phyloP scores from a whole-genome alignment of 2,888 invertebrate genomes.

The Drosophila multiciliata region DNA sequence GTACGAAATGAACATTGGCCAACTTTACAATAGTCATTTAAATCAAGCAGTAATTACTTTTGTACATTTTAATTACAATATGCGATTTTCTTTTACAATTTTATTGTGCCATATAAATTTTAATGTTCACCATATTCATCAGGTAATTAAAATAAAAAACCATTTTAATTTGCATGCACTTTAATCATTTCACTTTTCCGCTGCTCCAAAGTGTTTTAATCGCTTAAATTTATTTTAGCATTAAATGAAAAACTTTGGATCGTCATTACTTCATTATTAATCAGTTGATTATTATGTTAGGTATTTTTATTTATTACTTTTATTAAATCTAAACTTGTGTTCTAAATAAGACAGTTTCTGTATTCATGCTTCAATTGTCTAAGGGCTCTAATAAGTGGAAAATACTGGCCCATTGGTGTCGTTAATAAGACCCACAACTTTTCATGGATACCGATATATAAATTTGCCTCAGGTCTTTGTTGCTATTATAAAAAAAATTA shows the following conservation, averaged over 20 bases:
- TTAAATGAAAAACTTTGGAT: not conserved
- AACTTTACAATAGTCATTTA: constrained; percentile 14
- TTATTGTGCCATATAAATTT: not conserved
- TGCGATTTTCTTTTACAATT: not conserved
- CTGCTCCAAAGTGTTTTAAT: not conserved
- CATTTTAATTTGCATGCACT: not conserved
- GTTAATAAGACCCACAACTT: constrained; percentile 5
- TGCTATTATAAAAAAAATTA: not conserved
- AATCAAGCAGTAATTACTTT: constrained; percentile 25
- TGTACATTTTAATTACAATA: constrained; percentile 12
- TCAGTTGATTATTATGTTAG: not conserved
- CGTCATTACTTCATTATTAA: not conserved
- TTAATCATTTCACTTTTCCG: not conserved
- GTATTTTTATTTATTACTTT: not conserved
- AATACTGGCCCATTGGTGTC: not conserved
- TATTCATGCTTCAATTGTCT: not conserved
- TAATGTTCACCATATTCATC: not conserved
- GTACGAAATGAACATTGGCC: constrained; percentile 3
- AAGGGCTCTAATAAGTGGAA: not conserved
- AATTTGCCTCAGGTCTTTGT: constrained; percentile 1
- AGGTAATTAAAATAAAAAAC: not conserved
- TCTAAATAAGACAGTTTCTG: not conserved
- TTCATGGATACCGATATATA: constrained; percentile 7
- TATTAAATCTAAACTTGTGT: not conserved
- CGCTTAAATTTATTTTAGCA: not conserved